Evolutionary conservation across 2,797 vertebrate genomes (phyloP).

Genomic region (Pangasius krempfi): DNA sequence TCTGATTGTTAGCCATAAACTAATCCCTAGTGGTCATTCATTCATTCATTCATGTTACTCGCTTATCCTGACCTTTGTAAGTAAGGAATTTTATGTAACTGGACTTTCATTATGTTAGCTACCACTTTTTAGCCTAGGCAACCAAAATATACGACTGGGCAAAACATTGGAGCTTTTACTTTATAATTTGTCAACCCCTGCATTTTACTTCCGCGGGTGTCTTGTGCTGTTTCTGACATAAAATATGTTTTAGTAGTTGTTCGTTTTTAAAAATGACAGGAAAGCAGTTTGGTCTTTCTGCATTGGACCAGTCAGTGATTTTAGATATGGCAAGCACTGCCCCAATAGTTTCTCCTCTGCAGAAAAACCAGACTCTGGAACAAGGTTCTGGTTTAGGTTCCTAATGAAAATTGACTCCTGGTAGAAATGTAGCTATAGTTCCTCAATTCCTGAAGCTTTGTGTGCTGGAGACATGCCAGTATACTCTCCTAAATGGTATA

Average conservation of each 20-base stretch:
- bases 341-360: background rate
- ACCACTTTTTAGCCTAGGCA: background rate
- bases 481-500: slow-evolving; percentile 19
- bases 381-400: background rate
- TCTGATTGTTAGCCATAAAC: background rate
- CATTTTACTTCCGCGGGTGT: background rate
- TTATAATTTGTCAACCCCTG: background rate
- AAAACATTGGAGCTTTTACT: background rate
- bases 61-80: background rate
- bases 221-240: background rate
- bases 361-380: background rate
- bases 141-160: background rate
- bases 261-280: background rate
- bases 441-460: background rate
- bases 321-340: background rate
- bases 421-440: background rate
- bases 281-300: background rate
- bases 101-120: background rate
- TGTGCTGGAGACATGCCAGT: background rate
- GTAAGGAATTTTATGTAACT: background rate
- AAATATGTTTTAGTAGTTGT: background rate
- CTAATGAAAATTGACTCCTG: slow-evolving; percentile 17
- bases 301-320: background rate
- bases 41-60: background rate
- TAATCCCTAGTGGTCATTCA: background rate